Evolutionary conservation across 2,888 invertebrate species (phyloP).

Genomic region (Agriotes lineatus): DNA sequence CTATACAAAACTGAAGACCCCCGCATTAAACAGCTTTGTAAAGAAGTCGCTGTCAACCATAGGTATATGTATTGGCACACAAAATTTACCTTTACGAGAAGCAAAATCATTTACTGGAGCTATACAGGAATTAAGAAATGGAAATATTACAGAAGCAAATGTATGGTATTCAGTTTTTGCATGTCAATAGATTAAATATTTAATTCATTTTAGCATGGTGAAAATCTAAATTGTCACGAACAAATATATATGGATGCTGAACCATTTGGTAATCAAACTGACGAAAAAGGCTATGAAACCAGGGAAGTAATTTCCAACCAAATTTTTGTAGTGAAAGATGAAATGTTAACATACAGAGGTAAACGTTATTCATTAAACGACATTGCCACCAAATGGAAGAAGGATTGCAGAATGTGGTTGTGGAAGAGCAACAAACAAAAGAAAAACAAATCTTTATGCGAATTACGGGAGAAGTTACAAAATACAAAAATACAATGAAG

Average conservation of each 20-base stretch:
- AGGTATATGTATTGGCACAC: slow-evolving; percentile 39
- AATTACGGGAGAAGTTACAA: slow-evolving; percentile 49
- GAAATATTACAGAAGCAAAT: neutral
- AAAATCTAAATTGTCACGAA: slow-evolving; percentile 26
- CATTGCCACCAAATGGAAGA: slow-evolving; percentile 77
- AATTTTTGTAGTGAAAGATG: slow-evolving; percentile 67
- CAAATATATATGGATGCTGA: slow-evolving; percentile 21
- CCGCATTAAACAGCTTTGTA: neutral
- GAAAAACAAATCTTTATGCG: slow-evolving; percentile 57
- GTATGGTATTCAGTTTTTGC: no score
- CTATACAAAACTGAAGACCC: neutral
- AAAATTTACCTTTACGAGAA: slow-evolving; percentile 47
- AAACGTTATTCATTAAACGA: slow-evolving; percentile 70
- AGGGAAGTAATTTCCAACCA: slow-evolving; percentile 57
- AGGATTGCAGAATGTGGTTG: slow-evolving; percentile 78
- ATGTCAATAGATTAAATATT: no score
- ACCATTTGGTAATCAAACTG: slow-evolving; percentile 19
- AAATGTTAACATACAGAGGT: slow-evolving; percentile 70
- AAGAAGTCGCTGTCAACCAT: slow-evolving; percentile 49
- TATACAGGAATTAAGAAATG: slow-evolving; percentile 45
- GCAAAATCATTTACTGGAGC: slow-evolving; percentile 53
- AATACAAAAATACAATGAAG: slow-evolving; percentile 36
- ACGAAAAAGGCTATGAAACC: slow-evolving; percentile 51
- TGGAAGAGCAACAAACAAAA: slow-evolving; percentile 66
- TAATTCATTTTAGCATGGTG: slow-evolving; percentile 40